Evolutionary conservation across 2,888 invertebrate species (phyloP).

Genomic region (Lampropteryx suffumata): DNA sequence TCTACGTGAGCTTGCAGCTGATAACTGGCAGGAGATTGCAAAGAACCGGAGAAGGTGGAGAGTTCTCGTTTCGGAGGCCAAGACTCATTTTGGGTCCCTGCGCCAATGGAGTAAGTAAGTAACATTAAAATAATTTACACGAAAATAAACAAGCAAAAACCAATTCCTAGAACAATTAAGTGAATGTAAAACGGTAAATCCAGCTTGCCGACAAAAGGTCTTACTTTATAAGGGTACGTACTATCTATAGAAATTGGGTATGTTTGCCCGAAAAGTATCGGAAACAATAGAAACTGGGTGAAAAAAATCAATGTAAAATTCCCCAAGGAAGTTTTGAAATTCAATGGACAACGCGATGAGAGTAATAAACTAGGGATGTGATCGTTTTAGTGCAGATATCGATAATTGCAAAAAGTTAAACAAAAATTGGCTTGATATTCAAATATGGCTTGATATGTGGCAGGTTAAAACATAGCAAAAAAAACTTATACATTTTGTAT

Average conservation of each 20-base stretch:
- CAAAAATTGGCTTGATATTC: too few relatives aligned
- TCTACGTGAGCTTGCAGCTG: too few relatives aligned
- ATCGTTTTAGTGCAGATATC: slow-evolving; percentile 8
- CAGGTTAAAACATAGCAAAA: too few relatives aligned
- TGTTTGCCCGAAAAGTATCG: slow-evolving; percentile 52
- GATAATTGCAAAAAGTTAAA: background rate
- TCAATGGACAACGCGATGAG: slow-evolving; percentile 33
- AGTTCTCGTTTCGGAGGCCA: too few relatives aligned
- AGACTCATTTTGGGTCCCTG: too few relatives aligned
- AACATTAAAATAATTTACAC: background rate
- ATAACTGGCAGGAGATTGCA: too few relatives aligned
- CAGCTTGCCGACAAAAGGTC: slow-evolving; percentile 38
- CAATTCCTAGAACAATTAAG: slow-evolving; percentile 27
- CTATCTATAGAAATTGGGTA: slow-evolving; percentile 52
- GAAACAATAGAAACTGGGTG: slow-evolving; percentile 50
- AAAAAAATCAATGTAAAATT: slow-evolving; percentile 46
- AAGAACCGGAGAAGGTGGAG: too few relatives aligned
- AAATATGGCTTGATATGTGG: too few relatives aligned
- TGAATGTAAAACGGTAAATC: slow-evolving; percentile 36
- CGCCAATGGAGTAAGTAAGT: too few relatives aligned
- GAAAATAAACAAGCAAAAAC: slow-evolving; percentile 8
- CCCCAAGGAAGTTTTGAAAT: slow-evolving; percentile 32
- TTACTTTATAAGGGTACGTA: slow-evolving; percentile 42
- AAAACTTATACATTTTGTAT: too few relatives aligned
- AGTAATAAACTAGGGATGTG: slow-evolving; percentile 27